Evolutionary conservation across 2,113 vertebrate species (phyloP), one percentile per base, ranked within the genome.

Genomic region (Nestor notabilis): DNA sequence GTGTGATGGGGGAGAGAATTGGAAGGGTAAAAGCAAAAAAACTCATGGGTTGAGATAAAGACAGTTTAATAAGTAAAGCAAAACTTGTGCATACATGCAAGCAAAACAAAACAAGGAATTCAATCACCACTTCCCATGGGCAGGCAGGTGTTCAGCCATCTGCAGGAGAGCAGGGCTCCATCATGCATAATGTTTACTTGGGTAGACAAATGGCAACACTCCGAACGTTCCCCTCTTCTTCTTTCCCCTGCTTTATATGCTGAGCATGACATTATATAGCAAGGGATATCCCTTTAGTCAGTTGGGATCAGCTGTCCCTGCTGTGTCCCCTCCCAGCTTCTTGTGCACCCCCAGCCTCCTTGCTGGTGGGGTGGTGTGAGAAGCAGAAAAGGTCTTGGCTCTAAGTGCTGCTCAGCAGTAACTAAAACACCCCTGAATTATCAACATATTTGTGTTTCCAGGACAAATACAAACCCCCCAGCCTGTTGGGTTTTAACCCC

Each of bases 131-230:
- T 63, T 92, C 27, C 76, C 15, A 8, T 14, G 41, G 53, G 15
- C 23, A 33, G 27, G 35, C 41, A 81, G 13, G 17, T 55, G 35
- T 55, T 63, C 27, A 55, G 41, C 17, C 35, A 37, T 17, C 8
- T 18, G 53, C 53, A 55, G 41, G 31, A 37, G 29, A 55, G 35
- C 69, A 61, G 41, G 41, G 1, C 18, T 81, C 47, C 21, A 17
- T 63, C 8, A 2, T 1, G 5, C 1, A 1, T 9, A 6, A 28
- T 7, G 41, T 41, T 17, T 55, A 43, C 60, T 55, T 49, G 53
- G 18, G 41, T 55, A 21, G 31, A 37, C 6, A 56, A 69, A 17
- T 3, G 2, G 46, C 53, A 33, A 12, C 0, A 1, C n/a, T 49
- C 18, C 20, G 21, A 28, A 19, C 25, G 43, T 10, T 7, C 10